Evolutionary conservation across 2,113 vertebrate species (phyloP).

Genomic region (Sceloporus tristichus): DNA sequence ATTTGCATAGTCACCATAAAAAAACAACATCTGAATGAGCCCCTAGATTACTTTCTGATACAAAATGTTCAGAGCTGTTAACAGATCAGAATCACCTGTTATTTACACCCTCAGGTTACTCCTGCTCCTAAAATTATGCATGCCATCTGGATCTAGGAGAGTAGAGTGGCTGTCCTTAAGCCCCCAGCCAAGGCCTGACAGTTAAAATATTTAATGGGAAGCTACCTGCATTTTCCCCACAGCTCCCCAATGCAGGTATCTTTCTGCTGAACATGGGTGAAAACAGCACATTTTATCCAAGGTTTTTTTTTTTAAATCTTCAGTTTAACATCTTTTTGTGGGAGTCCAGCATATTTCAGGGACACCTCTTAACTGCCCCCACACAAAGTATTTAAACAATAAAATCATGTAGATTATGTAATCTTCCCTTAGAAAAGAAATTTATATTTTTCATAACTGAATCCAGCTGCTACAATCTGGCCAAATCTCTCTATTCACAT

Average conservation of each 20-base stretch:
- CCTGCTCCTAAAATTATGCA: no score
- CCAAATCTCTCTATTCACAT: background rate
- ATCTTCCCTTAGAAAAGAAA: background rate
- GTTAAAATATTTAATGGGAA: no score
- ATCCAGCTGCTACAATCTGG: constrained; percentile 23
- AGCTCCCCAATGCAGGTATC: background rate
- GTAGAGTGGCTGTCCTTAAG: no score
- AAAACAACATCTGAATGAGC: no score
- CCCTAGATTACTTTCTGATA: no score
- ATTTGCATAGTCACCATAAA: no score
- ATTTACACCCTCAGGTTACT: no score
- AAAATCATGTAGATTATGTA: constrained; percentile 5
- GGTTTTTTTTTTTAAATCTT: background rate
- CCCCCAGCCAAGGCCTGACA: no score
- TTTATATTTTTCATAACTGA: constrained; percentile 15
- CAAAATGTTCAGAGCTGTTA: no score
- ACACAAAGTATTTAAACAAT: background rate
- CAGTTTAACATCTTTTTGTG: background rate
- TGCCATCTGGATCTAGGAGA: no score
- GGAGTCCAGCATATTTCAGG: background rate
- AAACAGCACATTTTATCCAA: background rate
- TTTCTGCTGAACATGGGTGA: background rate
- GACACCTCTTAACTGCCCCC: background rate
- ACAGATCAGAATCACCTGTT: no score
- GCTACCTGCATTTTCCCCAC: no score